Evolutionary conservation across 37 sponge, comb jelly and placozoan species (phyloP), one percentile per base, ranked within the genome.

Genomic region (Chondrilla cf. caribensis): DNA sequence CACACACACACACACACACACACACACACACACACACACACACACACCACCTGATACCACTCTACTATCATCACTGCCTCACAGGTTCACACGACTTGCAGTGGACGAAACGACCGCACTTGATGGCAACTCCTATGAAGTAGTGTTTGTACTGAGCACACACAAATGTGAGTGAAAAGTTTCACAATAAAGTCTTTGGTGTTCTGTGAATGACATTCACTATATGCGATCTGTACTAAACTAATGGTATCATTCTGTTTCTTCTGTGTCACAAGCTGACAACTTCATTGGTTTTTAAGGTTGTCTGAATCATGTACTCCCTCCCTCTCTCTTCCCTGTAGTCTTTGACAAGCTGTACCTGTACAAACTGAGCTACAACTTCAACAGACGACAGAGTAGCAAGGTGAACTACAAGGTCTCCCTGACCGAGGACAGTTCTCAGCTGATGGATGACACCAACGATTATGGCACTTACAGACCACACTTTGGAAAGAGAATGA

Each of bases 91-190:
- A 42, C 84, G 82, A 60, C 60, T 94, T 2, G 84, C 47, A 35
- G 93, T 92, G 8, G 86, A 79, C 60, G 54, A 60, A 21, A 81
- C 85, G 0, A 59, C 39, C 17, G 81, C 26, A 36, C 19, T 89
- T 22, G 81, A 82, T 60, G 83, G 81, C 1, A 35, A 58, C 5
- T 33, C 6, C 0, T 67, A 86, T 38, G 89, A 86, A 0, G 81
- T 90, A 11, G 58, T 90, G 73, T 90, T 83, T 67, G 79, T 90
- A 51, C 80, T 88, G 0, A 86, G 85, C 38, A 18, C 59, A 54
- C 60, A 73, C 60, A 72, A 62, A 58, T 81, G 84, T 84, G 40
- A 60, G 85, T 68, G 5, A 44, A 37, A n/a, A n/a, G 66, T 64
- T 31, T 31, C 66, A 17, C 8, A 5, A 7, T 15, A 7, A 64